phyloP scores from a whole-genome alignment of 2,888 invertebrate genomes.

The Saturnia pavonia region DNA sequence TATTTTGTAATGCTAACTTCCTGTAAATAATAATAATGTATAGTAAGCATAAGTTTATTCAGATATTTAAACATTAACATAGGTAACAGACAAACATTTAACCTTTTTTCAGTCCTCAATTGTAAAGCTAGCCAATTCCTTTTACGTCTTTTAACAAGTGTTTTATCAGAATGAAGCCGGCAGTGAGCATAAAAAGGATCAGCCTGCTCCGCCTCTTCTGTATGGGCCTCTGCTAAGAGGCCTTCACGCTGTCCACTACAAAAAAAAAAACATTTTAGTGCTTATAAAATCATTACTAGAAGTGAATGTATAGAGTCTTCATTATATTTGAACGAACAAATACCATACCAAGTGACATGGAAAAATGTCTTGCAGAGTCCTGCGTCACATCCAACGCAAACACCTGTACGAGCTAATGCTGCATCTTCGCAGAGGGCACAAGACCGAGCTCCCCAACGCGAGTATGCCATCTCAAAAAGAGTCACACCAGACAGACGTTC shows the following conservation, averaged over 20 bases:
- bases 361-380: conserved; percentile 99
- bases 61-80: too few relatives aligned
- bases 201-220: conserved; percentile 94
- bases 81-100: conserved; percentile 27
- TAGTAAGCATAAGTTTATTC: not conserved
- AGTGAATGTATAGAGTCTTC: too few relatives aligned
- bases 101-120: conserved; percentile 87
- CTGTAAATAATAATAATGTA: conserved; percentile 39
- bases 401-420: conserved; percentile 93
- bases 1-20: conserved; percentile 83
- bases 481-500: conserved; percentile 95
- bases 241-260: conserved; percentile 95
- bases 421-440: conserved; percentile 95
- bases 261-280: not conserved
- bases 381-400: conserved; percentile 98
- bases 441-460: conserved; percentile 96
- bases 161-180: conserved; percentile 96
- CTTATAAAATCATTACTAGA: not conserved
- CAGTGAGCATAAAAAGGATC: conserved; percentile 99
- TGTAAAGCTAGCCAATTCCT: conserved; percentile 94
- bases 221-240: conserved; percentile 94
- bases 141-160: conserved; percentile 89
- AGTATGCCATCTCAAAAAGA: conserved; percentile 98
- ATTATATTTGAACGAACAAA: not conserved
- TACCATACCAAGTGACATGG: conserved; percentile 95